phyloP scores from a whole-genome alignment of 2,797 vertebrate species.

The Pangasius larnaudii region DNA sequence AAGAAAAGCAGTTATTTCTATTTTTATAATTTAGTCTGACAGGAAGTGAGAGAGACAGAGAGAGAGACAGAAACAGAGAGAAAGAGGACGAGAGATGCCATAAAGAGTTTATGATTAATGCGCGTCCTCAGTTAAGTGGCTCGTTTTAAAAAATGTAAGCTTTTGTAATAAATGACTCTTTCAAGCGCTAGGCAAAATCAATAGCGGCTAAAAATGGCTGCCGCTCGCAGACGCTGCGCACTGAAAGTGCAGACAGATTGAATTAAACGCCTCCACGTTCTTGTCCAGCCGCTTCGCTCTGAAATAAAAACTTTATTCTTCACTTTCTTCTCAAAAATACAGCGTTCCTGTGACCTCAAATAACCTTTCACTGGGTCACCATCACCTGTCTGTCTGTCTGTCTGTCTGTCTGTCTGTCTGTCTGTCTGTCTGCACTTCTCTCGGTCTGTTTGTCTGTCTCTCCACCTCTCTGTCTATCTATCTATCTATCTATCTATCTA shows the following conservation, averaged over 20 bases:
- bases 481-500: neutral
- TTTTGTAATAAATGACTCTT: conserved; percentile 81
- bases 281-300: conserved; percentile 34
- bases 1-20: conserved; percentile 44
- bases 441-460: neutral
- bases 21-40: conserved; percentile 60
- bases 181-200: conserved; percentile 74
- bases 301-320: conserved; percentile 33
- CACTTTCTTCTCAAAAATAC: conserved; percentile 4
- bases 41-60: conserved; percentile 17
- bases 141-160: conserved; percentile 67
- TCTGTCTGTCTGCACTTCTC: neutral
- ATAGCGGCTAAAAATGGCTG: conserved; percentile 70
- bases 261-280: conserved; percentile 53
- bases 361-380: conserved; percentile 7
- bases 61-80: conserved; percentile 23
- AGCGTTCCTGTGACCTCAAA: conserved; percentile 1
- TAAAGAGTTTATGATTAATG: conserved; percentile 73
- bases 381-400: conserved; percentile 5
- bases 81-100: conserved; percentile 50
- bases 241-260: conserved; percentile 54
- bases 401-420: neutral
- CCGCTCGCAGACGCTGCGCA: conserved; percentile 46
- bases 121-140: conserved; percentile 70
- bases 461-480: neutral